phyloP scores from a whole-genome alignment of 2,113 vertebrate genomes.

The Pachyramphus minor region DNA sequence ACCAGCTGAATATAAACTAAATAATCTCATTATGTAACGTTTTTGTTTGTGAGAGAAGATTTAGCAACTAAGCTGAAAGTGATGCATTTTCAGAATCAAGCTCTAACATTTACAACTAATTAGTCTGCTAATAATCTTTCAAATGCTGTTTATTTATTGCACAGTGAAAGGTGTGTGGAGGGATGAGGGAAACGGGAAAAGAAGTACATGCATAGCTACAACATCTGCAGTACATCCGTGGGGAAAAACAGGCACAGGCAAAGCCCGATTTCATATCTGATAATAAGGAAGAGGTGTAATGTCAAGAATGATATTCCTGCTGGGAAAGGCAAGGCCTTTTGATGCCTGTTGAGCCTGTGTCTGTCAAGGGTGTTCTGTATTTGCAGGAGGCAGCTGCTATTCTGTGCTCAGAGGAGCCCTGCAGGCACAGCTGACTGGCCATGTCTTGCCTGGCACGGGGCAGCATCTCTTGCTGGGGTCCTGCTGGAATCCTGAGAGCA shows the following conservation, averaged over 20 bases:
- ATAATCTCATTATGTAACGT: background rate
- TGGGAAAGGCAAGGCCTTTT: background rate
- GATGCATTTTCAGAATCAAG: background rate
- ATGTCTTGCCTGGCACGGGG: accelerated
- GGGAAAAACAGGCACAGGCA: background rate
- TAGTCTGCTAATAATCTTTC: background rate
- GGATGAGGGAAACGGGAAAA: background rate
- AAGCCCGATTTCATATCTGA: background rate
- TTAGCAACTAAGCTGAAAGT: background rate
- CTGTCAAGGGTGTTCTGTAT: background rate
- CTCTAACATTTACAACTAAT: background rate
- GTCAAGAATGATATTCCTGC: background rate
- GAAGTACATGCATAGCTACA: background rate
- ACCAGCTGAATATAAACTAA: background rate
- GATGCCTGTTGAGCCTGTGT: background rate
- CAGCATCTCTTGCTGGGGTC: background rate
- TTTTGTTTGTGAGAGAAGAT: background rate
- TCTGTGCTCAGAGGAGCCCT: background rate
- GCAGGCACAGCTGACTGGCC: background rate
- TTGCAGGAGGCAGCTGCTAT: background rate
- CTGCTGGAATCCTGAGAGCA: background rate
- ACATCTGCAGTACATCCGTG: background rate
- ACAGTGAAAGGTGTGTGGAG: background rate
- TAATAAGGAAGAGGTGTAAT: background rate
- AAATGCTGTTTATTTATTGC: background rate